Base-by-base conservation (phyloP, 1,140 invertebrate species). In the Zelostemma sp. region DNA sequence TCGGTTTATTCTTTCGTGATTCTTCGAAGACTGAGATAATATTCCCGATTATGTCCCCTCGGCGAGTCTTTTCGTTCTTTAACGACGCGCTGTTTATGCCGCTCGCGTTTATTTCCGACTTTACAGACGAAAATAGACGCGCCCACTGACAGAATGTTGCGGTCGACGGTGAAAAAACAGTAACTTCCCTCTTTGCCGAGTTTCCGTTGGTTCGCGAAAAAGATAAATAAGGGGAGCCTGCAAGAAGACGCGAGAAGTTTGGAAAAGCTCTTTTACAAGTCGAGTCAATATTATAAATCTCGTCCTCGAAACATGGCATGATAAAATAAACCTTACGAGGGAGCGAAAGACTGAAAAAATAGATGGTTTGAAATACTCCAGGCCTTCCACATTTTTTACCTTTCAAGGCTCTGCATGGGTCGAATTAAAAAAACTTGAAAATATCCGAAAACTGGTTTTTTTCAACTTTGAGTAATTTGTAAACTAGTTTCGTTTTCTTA, bases 51-150 rank as follows among this genome's bases (percentile, higher is more conserved):
- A 59, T 28, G 18, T 60, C 48, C 28, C 51, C 50, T 54, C 28
- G 46, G 41, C 59, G 63, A 66, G 55, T 47, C 60, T 48, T 61
- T 59, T 41, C 60, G 61, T 41, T 56, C 48, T 45, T 46, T 70
- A 68, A 53, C 58, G 45, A 66, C 45, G 47, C 54, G 45, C 48
- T 50, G 12, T 62, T 54, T 59, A 38, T 62, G 59, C 72, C 65
- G 50, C 14, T 41, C 54, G 15, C 56, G 58, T 63, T 73, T 75
- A 76, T 75, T 73, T 69, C 56, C 43, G 55, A 33, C 33, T 50
- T 41, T 15, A 25, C 51, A 25, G 55, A 72, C 73, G 49, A 64
- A 80, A 80, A 80, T 81, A 80, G 80, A 75, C 47, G 45, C 46
- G 38, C 46, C 54, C 61, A 70, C 67, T 68, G 75, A 77, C 71